Conservation (phyloP, 2,797 vertebrate species). For the Linurgus olivaceus region DNA sequence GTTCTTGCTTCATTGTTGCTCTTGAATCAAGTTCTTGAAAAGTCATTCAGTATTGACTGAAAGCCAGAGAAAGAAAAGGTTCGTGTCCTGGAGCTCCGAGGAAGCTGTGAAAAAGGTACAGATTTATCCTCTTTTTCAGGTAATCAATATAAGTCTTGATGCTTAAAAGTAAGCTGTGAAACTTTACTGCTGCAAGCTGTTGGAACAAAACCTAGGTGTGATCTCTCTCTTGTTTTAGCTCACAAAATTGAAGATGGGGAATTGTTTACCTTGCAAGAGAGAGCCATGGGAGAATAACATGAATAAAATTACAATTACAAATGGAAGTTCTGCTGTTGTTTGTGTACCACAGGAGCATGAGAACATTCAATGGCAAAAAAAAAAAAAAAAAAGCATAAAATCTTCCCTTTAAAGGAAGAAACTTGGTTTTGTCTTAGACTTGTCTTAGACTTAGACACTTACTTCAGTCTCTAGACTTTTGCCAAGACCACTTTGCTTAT, state of each 20-base stretch:
- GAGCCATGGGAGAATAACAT: not conserved
- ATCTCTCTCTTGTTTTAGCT: not conserved
- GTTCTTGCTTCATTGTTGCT: not conserved
- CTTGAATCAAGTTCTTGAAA: not conserved
- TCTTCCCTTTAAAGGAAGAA: not conserved
- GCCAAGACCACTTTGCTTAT: not conserved
- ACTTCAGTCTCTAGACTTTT: not conserved
- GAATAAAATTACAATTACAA: not conserved
- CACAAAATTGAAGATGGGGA: not conserved
- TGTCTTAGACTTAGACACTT: too few relatives aligned
- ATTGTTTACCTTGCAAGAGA: not conserved
- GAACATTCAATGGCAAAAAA: not conserved
- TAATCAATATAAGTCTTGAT: not conserved
- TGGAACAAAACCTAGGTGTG: conserved; percentile 17
- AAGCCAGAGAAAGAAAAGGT: not conserved
- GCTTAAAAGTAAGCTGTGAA: not conserved
- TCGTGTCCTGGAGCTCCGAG: not conserved
- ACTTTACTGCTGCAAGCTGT: not conserved
- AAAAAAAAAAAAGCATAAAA: not conserved
- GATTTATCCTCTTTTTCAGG: not conserved
- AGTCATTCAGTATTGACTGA: not conserved
- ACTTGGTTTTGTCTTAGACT: not conserved
- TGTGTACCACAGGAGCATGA: not conserved
- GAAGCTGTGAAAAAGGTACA: not conserved
- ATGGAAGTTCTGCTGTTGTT: not conserved